Conservation (phyloP, 2,113 vertebrate genomes). For the Catharus minimus region DNA sequence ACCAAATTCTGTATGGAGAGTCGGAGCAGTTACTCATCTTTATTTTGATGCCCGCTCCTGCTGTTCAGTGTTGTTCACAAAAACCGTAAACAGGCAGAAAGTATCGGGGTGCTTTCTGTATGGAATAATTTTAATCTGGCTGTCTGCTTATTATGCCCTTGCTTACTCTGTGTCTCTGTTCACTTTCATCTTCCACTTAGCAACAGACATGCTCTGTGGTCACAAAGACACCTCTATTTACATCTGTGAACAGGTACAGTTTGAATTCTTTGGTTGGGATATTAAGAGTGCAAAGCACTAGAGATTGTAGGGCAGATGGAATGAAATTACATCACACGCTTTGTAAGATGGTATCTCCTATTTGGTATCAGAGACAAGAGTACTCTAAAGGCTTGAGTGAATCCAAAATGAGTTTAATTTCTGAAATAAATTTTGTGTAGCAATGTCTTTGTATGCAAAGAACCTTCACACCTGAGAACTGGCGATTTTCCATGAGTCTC, state of each 20-base stretch:
- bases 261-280: not conserved
- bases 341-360: not conserved
- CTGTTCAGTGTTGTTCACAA: not conserved
- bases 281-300: not conserved
- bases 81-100: not conserved
- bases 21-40: not conserved
- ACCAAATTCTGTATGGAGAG: not conserved
- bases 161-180: not conserved
- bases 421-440: not conserved
- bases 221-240: not conserved
- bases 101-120: not conserved
- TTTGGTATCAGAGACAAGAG: not conserved
- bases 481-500: not conserved
- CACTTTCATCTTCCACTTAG: not conserved
- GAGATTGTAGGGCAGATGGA: not conserved
- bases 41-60: rapidly evolving
- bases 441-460: not conserved
- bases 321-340: not conserved
- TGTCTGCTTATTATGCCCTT: not conserved
- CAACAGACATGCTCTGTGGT: not conserved
- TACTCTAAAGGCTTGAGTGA: not conserved
- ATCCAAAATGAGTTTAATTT: not conserved
- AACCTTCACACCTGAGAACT: not conserved
- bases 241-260: not conserved
- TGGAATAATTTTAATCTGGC: not conserved